These are phyloP conservation scores for Gallinago media DNA, from an alignment of 2,113 vertebrate species.

Conservation along the genomic window DNA sequence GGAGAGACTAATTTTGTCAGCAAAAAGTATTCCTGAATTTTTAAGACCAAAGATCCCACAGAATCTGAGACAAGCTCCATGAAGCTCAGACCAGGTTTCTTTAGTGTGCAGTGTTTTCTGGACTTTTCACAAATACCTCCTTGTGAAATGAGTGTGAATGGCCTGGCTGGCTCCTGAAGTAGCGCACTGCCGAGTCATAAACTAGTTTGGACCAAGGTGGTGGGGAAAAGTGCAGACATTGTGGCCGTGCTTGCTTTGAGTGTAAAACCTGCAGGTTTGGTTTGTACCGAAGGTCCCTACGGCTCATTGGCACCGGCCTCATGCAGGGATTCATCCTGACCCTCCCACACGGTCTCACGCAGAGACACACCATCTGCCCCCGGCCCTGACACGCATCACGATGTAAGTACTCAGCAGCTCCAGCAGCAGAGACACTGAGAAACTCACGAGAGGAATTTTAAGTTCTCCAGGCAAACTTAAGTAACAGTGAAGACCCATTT, in stretches of 20 bases:
- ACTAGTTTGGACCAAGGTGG: background rate
- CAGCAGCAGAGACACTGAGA: background rate
- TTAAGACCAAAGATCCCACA: background rate
- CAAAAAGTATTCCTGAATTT: background rate
- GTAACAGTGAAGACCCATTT: background rate
- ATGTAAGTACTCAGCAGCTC: background rate
- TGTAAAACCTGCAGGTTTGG: background rate
- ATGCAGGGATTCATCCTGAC: background rate
- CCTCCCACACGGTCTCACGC: background rate
- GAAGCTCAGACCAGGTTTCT: background rate
- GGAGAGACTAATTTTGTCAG: background rate
- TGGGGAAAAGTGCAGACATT: fast-evolving
- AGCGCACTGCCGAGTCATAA: fast-evolving
- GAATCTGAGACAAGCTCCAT: background rate
- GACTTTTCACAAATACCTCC: background rate
- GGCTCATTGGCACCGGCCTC: background rate
- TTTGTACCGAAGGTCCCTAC: background rate
- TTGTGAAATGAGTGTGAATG: background rate
- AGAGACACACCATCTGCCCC: background rate
- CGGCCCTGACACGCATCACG: fast-evolving
- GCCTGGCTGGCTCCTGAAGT: background rate
- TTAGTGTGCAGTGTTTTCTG: background rate
- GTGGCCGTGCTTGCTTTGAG: background rate
- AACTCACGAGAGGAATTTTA: background rate
- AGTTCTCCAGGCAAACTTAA: background rate